Conservation (phyloP, 2,113 vertebrate genomes). For the Noturus placidus region DNA sequence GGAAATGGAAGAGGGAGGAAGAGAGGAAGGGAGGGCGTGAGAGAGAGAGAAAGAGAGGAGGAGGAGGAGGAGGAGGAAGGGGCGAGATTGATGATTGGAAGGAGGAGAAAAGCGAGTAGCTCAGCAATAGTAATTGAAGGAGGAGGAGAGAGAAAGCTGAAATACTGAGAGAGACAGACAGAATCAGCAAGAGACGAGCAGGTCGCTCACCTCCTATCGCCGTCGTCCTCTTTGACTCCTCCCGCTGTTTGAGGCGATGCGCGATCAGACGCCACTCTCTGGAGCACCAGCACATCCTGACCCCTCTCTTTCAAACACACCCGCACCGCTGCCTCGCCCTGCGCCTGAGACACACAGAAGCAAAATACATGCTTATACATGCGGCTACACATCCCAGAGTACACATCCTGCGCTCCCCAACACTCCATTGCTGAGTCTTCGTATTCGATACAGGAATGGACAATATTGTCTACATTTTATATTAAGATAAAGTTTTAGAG, state of each 20-base stretch:
- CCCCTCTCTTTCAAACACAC: conserved; percentile 85
- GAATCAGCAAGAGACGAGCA: not conserved
- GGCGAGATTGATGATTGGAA: conserved; percentile 28
- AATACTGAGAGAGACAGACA: not conserved
- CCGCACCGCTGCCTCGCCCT: conserved; percentile 77
- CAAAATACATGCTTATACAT: not conserved
- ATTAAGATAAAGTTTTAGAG: too few relatives aligned
- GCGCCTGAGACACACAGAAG: conserved; percentile 51
- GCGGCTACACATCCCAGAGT: not conserved
- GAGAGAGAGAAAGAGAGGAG: conserved; percentile 20
- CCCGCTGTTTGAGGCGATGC: conserved; percentile 78
- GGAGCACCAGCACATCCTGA: conserved; percentile 86
- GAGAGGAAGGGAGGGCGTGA: conserved; percentile 1
- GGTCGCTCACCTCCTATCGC: conserved; percentile 70
- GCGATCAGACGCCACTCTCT: conserved; percentile 81
- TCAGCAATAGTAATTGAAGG: conserved; percentile 13
- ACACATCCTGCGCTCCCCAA: not conserved
- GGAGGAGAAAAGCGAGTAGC: not conserved
- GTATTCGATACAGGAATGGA: not conserved
- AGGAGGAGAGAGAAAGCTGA: not conserved
- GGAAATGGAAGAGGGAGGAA: conserved; percentile 8
- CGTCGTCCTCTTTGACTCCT: conserved; percentile 71
- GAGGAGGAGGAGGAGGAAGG: conserved; percentile 7
- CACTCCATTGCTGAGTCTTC: not conserved
- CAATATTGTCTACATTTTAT: not conserved